Conservation (phyloP, 2,113 vertebrate genomes). For the Hydrolagus affinis region DNA sequence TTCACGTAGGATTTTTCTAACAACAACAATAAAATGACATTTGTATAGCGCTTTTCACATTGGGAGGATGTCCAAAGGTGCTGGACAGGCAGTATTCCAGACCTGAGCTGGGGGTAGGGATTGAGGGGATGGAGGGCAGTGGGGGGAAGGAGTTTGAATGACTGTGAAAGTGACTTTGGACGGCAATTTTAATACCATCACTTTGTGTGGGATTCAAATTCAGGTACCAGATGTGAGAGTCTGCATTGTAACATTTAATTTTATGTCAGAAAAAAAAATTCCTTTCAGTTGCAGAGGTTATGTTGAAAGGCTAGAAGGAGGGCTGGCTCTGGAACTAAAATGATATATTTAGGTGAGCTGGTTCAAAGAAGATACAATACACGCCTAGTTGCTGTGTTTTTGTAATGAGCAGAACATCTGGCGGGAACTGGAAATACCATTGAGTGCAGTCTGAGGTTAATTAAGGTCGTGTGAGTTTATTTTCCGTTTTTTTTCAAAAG, state of each 20-base stretch:
- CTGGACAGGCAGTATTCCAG: no score
- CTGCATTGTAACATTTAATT: background rate
- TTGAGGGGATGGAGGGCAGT: no score
- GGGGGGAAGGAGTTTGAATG: background rate
- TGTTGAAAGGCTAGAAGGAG: background rate
- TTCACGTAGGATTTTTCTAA: background rate
- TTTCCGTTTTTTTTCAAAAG: conserved; percentile 5
- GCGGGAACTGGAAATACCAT: conserved; percentile 16
- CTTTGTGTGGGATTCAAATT: background rate
- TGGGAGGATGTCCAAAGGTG: no score
- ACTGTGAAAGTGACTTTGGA: no score
- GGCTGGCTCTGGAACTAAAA: background rate
- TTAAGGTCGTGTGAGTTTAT: conserved; percentile 27
- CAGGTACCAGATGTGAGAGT: background rate
- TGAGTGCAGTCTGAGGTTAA: conserved; percentile 26
- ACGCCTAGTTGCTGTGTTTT: background rate
- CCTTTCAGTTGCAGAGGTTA: background rate
- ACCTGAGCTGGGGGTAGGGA: no score
- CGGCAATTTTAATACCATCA: background rate
- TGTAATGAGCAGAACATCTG: conserved; percentile 6
- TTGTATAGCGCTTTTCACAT: no score
- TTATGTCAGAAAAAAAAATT: background rate
- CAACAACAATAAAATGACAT: no score
- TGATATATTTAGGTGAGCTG: background rate
- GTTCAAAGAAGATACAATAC: background rate